Percentiles rank a stretch among this genome's conserved stretches.
Evolutionary conservation across 2,797 vertebrate genomes (phyloP).

Genomic region (Anabacerthia variegaticeps): DNA sequence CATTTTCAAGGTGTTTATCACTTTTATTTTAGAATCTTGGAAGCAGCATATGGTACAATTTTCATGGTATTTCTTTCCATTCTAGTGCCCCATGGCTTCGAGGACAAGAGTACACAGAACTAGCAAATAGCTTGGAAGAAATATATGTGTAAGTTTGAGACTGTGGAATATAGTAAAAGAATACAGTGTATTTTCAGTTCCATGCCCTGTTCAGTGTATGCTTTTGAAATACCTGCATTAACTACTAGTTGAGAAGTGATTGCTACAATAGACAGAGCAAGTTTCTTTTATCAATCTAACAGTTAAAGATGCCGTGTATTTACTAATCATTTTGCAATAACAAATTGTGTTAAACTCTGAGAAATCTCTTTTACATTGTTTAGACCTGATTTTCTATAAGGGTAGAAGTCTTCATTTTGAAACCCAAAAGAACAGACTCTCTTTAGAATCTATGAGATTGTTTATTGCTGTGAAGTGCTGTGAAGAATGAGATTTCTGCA

Average conservation of each 20-base stretch:
- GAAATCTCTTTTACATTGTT: neutral
- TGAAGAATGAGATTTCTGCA: neutral
- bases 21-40: neutral
- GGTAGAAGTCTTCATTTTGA: neutral
- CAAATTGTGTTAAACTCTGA: neutral
- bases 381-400: neutral
- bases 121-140: constrained; percentile 92
- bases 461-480: neutral
- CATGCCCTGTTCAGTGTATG: neutral
- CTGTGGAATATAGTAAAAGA: neutral
- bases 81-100: constrained; percentile 93
- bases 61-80: constrained; percentile 46
- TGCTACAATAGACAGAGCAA: neutral
- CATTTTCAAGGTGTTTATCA: neutral
- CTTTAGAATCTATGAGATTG: neutral
- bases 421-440: neutral
- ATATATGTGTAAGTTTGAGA: constrained; percentile 88
- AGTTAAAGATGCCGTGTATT: neutral
- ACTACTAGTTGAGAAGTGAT: neutral
- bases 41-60: neutral
- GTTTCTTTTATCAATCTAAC: neutral
- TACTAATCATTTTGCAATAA: neutral
- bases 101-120: constrained; percentile 82
- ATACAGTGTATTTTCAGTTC: neutral
- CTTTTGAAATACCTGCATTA: neutral